phyloP scores from a whole-genome alignment of 1,140 invertebrate species.

The Mercenaria mercenaria region DNA sequence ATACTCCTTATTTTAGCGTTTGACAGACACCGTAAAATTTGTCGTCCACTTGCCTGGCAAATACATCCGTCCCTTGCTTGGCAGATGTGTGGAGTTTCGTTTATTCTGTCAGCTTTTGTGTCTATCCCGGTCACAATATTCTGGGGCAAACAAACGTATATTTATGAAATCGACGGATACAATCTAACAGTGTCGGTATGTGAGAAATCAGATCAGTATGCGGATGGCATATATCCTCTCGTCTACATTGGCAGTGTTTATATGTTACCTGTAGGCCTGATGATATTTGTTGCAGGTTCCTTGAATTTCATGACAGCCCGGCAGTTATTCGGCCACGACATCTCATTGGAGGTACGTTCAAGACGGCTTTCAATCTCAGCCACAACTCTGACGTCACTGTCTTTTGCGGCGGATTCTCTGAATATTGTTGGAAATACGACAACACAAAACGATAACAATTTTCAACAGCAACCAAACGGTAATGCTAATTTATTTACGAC shows the following conservation, averaged over 20 bases:
- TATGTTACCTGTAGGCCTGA: conserved; percentile 23
- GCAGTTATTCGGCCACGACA: conserved; percentile 23
- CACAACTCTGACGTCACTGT: background rate
- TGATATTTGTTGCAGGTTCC: conserved; percentile 9
- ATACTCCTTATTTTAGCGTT: conserved; percentile 70
- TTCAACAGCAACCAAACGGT: background rate
- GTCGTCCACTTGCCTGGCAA: conserved; percentile 67
- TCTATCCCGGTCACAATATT: conserved; percentile 42
- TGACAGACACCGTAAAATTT: conserved; percentile 73
- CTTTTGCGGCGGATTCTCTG: background rate
- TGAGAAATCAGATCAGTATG: conserved; percentile 44
- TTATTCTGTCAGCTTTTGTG: conserved; percentile 24
- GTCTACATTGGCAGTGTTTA: conserved; percentile 47
- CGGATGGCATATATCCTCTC: conserved; percentile 14
- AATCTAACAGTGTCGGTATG: conserved; percentile 36
- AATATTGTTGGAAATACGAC: background rate
- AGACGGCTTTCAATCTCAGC: background rate
- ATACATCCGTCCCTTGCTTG: conserved; percentile 53
- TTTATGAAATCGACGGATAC: background rate
- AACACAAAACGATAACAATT: background rate
- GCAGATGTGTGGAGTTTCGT: background rate
- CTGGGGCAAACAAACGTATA: conserved; percentile 58
- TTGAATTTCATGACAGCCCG: conserved; percentile 37
- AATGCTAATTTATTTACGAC: background rate
- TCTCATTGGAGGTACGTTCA: background rate